Conservation (phyloP, 2,113 vertebrate genomes). For the Etheostoma cragini region DNA sequence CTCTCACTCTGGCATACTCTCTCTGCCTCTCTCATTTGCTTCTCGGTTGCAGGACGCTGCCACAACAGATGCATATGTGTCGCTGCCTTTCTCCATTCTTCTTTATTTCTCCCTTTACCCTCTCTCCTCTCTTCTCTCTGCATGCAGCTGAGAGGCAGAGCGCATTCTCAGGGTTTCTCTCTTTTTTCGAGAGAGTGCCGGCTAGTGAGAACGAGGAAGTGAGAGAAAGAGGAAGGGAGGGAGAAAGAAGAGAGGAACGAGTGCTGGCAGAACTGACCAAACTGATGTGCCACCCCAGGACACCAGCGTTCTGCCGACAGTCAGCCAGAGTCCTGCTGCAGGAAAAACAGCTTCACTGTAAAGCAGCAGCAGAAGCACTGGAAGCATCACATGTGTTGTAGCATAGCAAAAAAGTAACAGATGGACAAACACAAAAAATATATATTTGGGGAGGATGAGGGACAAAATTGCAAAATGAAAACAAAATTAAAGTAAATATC, state of each 20-base stretch:
- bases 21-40: slow-evolving; percentile 63
- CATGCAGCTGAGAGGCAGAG: slow-evolving; percentile 76
- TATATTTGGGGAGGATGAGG: neutral
- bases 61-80: slow-evolving; percentile 72
- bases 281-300: slow-evolving; percentile 68
- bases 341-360: slow-evolving; percentile 44
- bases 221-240: slow-evolving; percentile 67
- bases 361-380: slow-evolving; percentile 32
- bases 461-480: neutral
- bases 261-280: slow-evolving; percentile 65
- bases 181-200: slow-evolving; percentile 79
- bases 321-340: slow-evolving; percentile 46
- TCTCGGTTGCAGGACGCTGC: slow-evolving; percentile 70
- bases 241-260: slow-evolving; percentile 70
- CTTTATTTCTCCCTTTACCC: slow-evolving; percentile 41
- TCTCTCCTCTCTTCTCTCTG: slow-evolving; percentile 71
- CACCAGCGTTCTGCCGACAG: slow-evolving; percentile 48
- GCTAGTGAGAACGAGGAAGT: slow-evolving; percentile 66
- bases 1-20: slow-evolving; percentile 65
- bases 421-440: too few species aligned
- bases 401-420: neutral
- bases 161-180: slow-evolving; percentile 75
- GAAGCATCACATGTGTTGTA: slow-evolving; percentile 19
- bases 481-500: neutral
- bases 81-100: slow-evolving; percentile 58